Evolutionary conservation across 2,888 invertebrate species (phyloP).

Genomic region (Sipha maydis): DNA sequence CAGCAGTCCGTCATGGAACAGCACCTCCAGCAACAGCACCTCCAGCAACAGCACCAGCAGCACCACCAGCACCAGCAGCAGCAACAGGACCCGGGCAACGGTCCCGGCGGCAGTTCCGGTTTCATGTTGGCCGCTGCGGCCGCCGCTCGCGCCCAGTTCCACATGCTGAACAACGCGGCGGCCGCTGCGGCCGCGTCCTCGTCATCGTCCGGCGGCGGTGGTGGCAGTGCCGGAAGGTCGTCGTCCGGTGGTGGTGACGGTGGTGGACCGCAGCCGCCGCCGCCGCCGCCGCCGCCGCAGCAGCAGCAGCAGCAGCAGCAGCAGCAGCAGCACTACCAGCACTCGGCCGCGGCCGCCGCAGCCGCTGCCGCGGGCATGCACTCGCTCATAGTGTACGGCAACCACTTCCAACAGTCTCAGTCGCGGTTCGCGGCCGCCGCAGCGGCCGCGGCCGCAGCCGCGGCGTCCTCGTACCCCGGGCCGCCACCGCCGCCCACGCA

Average conservation of each 20-base stretch:
- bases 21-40: constrained; percentile 37
- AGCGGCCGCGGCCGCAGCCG: constrained; percentile 63
- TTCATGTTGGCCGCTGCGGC: constrained; percentile 71
- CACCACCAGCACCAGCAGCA: not conserved
- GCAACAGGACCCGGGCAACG: constrained; percentile 6
- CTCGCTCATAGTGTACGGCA: constrained; percentile 55
- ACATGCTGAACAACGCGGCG: constrained; percentile 78
- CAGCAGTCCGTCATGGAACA: constrained; percentile 63
- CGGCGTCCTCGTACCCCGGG: constrained; percentile 63
- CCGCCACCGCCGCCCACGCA: constrained; percentile 67
- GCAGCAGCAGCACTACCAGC: constrained; percentile 73
- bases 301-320: constrained; percentile 68
- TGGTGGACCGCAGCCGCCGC: constrained; percentile 67
- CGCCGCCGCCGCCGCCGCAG: constrained; percentile 65
- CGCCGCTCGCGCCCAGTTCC: constrained; percentile 80
- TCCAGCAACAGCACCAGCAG: constrained; percentile 5
- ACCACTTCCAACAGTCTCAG: constrained; percentile 69
- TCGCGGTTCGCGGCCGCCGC: constrained; percentile 70
- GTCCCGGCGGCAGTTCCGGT: constrained; percentile 62
- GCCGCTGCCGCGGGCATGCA: constrained; percentile 56
- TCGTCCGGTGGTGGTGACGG: constrained; percentile 66
- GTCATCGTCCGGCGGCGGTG: constrained; percentile 71
- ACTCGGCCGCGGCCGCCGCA: constrained; percentile 37
- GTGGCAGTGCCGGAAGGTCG: constrained; percentile 68
- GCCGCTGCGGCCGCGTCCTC: constrained; percentile 70